These are phyloP conservation scores for Gorsachius goisagi DNA, from an alignment of 2,113 vertebrate species.

Conservation along the genomic window DNA sequence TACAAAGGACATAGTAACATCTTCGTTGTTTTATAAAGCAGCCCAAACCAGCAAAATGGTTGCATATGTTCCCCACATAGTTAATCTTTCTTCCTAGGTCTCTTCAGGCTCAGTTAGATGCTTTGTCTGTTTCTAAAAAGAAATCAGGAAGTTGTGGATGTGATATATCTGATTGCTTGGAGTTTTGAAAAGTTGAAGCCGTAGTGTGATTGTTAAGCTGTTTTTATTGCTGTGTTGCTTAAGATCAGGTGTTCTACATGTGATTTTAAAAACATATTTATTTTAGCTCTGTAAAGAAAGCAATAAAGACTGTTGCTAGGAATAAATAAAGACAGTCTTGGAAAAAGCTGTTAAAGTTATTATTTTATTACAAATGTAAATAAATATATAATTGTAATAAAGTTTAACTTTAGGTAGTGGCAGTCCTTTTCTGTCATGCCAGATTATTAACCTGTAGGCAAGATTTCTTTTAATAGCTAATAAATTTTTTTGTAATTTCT, in stretches of 20 bases:
- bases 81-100: background rate
- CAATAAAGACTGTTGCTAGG: background rate
- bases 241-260: background rate
- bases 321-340: background rate
- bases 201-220: background rate
- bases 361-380: background rate
- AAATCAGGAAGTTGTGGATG: background rate
- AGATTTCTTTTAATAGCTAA: background rate
- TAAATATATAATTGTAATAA: background rate
- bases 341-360: background rate
- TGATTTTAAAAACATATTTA: background rate
- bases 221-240: background rate
- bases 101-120: background rate
- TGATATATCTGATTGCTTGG: background rate
- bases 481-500: background rate
- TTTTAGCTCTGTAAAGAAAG: background rate
- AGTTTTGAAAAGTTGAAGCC: background rate
- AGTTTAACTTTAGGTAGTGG: background rate
- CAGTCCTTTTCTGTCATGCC: background rate
- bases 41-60: background rate
- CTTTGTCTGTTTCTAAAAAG: background rate
- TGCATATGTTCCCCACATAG: background rate
- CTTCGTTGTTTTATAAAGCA: background rate
- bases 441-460: background rate
- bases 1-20: background rate